These are phyloP conservation scores for Muscina levida DNA, from an alignment of 2,888 invertebrate species.

Conservation along the genomic window DNA sequence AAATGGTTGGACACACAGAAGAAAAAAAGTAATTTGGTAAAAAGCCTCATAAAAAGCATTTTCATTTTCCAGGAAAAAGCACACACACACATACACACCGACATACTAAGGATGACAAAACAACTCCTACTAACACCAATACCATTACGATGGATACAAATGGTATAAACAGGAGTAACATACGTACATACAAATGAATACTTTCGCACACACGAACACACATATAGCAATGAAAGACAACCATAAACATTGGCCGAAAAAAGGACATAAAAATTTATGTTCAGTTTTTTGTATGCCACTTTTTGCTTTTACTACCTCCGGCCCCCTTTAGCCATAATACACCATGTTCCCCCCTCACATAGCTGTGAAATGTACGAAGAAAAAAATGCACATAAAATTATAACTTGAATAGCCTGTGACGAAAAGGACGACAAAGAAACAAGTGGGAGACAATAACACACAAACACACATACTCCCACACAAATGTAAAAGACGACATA, in stretches of 20 bases:
- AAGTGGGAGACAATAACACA: constrained; percentile 34
- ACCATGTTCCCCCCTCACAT: no score
- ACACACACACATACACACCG: not conserved
- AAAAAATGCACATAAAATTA: constrained; percentile 62
- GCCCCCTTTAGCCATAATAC: constrained; percentile 40
- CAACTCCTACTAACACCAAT: constrained; percentile 14
- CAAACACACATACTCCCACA: no score
- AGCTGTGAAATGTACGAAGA: not conserved
- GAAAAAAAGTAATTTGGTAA: constrained; percentile 66
- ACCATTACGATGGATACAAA: constrained; percentile 31
- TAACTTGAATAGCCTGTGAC: constrained; percentile 49
- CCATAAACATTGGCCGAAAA: constrained; percentile 11
- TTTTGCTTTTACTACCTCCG: constrained; percentile 4
- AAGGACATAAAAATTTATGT: constrained; percentile 60
- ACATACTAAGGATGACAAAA: constrained; percentile 13
- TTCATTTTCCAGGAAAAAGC: constrained; percentile 56
- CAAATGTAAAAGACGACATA: not conserved
- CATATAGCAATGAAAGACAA: no score
- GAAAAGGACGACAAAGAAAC: constrained; percentile 46
- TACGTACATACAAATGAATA: no score
- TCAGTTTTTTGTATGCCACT: constrained; percentile 52
- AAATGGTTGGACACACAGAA: not conserved
- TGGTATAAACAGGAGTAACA: constrained; percentile 26
- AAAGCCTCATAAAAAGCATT: constrained; percentile 70
- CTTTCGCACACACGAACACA: not conserved